Conservation (phyloP, 1,140 invertebrate genomes). For the Pollicipes pollicipes region DNA sequence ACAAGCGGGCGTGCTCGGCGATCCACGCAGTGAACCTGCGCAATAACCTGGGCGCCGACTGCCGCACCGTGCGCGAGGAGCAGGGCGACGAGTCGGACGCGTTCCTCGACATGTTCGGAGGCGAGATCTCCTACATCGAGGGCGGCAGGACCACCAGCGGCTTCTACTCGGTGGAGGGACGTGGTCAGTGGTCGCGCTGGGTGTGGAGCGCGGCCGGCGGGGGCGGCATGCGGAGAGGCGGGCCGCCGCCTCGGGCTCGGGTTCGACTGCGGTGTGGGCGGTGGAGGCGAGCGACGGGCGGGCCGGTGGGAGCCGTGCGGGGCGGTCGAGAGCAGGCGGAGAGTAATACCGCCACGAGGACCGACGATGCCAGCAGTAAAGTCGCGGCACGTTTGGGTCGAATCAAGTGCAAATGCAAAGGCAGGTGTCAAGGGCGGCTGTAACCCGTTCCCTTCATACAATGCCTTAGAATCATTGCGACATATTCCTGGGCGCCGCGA, state of each 20-base stretch:
- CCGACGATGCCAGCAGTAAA: too few relatives aligned
- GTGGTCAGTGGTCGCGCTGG: conserved; percentile 48
- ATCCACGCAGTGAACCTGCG: conserved; percentile 97
- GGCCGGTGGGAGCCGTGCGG: too few relatives aligned
- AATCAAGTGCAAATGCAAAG: too few relatives aligned
- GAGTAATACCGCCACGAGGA: too few relatives aligned
- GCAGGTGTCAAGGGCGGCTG: too few relatives aligned
- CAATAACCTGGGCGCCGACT: conserved; percentile 85
- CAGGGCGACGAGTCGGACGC: conserved; percentile 91
- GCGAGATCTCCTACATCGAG: conserved; percentile 87
- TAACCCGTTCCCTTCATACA: too few relatives aligned
- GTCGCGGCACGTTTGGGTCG: too few relatives aligned
- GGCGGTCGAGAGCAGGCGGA: too few relatives aligned
- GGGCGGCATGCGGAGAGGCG: conserved; percentile 62
- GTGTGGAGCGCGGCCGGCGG: conserved; percentile 65
- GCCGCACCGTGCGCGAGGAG: conserved; percentile 94
- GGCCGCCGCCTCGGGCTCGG: conserved; percentile 81
- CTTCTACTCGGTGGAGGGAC: conserved; percentile 94
- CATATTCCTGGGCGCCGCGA: too few relatives aligned
- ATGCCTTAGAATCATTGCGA: too few relatives aligned
- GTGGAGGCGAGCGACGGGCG: too few relatives aligned
- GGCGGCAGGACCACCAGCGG: conserved; percentile 90
- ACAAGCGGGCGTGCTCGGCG: conserved; percentile 95
- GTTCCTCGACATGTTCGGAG: conserved; percentile 80
- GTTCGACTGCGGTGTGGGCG: too few relatives aligned